Percentiles rank a stretch among this genome's conserved stretches.
phyloP scores from a whole-genome alignment of 2,113 vertebrate species.

The Chlorodrepanis virens region DNA sequence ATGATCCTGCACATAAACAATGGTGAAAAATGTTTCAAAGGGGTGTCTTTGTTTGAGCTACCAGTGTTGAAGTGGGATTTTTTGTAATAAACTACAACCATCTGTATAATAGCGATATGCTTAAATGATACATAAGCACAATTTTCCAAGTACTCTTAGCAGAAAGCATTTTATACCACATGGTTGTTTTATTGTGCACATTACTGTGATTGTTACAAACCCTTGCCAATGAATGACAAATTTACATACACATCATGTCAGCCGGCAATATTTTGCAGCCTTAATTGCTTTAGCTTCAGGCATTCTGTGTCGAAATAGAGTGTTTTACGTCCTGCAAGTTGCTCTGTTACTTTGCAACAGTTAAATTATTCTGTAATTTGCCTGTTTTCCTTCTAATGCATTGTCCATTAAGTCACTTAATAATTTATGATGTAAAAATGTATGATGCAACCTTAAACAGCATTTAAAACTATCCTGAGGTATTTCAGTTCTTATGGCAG shows the following conservation, averaged over 20 bases:
- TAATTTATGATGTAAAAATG: constrained; percentile 77
- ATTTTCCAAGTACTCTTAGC: constrained; percentile 59
- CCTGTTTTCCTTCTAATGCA: constrained; percentile 79
- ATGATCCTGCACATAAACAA: constrained; percentile 7
- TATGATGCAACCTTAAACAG: constrained; percentile 70
- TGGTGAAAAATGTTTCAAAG: constrained; percentile 21
- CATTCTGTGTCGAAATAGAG: constrained; percentile 80
- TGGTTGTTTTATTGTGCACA: constrained; percentile 71
- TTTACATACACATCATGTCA: constrained; percentile 86
- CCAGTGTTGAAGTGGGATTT: not conserved
- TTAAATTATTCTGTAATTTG: constrained; percentile 85
- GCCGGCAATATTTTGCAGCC: constrained; percentile 82
- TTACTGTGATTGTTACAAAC: constrained; percentile 77
- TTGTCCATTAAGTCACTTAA: constrained; percentile 82
- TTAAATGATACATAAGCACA: constrained; percentile 66
- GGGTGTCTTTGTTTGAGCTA: constrained; percentile 12
- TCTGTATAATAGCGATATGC: constrained; percentile 43
- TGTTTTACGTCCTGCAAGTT: constrained; percentile 82
- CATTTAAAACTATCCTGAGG: constrained; percentile 51
- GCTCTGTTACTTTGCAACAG: constrained; percentile 77
- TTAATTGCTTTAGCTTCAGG: constrained; percentile 86
- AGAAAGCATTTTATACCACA: constrained; percentile 71
- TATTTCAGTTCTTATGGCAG: not conserved
- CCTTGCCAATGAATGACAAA: constrained; percentile 85
- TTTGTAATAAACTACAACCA: constrained; percentile 40